Conservation (phyloP, 2,888 invertebrate genomes). For the Tanypteryx hageni region DNA sequence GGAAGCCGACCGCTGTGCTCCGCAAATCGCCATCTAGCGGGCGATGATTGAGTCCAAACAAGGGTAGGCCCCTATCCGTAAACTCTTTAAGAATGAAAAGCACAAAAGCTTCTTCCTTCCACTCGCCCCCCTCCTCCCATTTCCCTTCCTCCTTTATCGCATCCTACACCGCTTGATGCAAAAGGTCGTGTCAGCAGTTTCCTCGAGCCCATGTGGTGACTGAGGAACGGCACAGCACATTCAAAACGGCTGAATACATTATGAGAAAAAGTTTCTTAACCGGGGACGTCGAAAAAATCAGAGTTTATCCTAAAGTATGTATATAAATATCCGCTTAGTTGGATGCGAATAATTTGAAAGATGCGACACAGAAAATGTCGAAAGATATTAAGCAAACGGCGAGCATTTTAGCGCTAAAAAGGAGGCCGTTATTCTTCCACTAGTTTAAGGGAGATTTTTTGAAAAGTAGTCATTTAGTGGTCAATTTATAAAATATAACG, state of each 20-base stretch:
- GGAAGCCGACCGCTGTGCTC: neutral
- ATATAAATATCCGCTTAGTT: neutral
- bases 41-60: slow-evolving; percentile 51
- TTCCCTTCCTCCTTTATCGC: too few relatives aligned
- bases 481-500: too few relatives aligned
- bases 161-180: neutral
- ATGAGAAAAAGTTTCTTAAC: neutral
- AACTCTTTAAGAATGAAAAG: slow-evolving; percentile 2
- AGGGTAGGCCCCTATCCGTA: neutral
- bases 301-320: neutral
- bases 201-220: neutral
- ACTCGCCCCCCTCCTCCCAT: too few relatives aligned
- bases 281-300: neutral
- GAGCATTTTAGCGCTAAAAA: too few relatives aligned
- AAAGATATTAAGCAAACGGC: neutral
- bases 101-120: neutral
- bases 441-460: too few relatives aligned
- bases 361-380: neutral
- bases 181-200: slow-evolving; percentile 7
- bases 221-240: neutral
- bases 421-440: too few relatives aligned
- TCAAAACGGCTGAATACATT: neutral
- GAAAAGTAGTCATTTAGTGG: too few relatives aligned
- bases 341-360: neutral
- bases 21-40: neutral